phyloP scores from a whole-genome alignment of 2,888 invertebrate species.

The Caenorhabditis sp. region DNA sequence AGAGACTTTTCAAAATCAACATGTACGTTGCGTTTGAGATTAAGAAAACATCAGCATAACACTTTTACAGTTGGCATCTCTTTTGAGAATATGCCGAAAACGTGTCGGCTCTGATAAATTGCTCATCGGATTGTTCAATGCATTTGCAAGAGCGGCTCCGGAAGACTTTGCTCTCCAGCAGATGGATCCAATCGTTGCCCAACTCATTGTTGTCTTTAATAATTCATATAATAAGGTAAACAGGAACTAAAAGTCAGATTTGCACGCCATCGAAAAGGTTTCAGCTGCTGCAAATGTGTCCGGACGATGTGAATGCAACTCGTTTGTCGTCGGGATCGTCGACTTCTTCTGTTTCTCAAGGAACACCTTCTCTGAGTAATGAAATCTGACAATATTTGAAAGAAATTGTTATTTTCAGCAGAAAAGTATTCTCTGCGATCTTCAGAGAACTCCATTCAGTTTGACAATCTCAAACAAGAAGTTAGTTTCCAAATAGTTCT shows the following conservation, averaged over 20 bases:
- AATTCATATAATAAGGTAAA: conserved; percentile 72
- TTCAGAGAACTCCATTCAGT: conserved; percentile 39
- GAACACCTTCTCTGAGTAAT: conserved; percentile 44
- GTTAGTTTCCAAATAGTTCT: not conserved
- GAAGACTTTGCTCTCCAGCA: conserved; percentile 69
- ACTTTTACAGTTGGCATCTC: conserved; percentile 72
- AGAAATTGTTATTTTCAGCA: conserved; percentile 26
- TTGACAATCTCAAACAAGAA: conserved; percentile 51
- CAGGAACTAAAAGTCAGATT: conserved; percentile 23
- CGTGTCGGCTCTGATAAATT: conserved; percentile 79
- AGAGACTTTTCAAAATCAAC: conserved; percentile 78
- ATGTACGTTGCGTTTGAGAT: conserved; percentile 54
- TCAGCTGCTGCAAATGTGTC: conserved; percentile 60
- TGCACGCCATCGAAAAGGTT: not conserved
- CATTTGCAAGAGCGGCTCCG: conserved; percentile 67
- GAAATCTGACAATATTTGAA: not conserved
- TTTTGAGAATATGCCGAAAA: conserved; percentile 79
- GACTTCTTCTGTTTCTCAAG: conserved; percentile 37
- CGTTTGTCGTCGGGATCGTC: conserved; percentile 46
- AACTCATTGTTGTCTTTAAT: conserved; percentile 73
- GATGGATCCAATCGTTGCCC: conserved; percentile 74
- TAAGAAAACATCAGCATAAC: not conserved
- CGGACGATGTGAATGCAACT: conserved; percentile 47
- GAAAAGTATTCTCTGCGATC: conserved; percentile 42
- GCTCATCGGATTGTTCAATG: conserved; percentile 74